Base-by-base conservation (phyloP, 2,797 vertebrate species). In the Dromococcyx pavoninus region DNA sequence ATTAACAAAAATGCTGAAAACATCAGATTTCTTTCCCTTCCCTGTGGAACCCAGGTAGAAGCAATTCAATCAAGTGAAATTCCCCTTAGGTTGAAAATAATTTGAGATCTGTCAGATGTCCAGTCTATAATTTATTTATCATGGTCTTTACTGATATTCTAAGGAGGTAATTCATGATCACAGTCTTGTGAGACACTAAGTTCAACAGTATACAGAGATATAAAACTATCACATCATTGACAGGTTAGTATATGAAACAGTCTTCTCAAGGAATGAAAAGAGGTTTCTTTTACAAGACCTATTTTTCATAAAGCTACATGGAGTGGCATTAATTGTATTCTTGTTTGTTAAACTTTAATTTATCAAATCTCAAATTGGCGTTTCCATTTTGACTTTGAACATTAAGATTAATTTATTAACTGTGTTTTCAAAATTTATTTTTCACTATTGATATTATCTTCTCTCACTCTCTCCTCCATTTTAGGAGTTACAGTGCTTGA, bases 401-500 rank as follows among this genome's bases (percentile, higher is more conserved):
- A 80, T 67, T 10, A 9, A 44, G 71, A 6, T 92, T 76, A 5
- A 60, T 67, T 69, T 77, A 13, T 48, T 73, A 12, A 16, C 19
- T 58, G 17, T 53, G 30, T 48, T 91, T 80, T 80, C 15, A 17
- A 70, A 70, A 48, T 11, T 25, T 51, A 37, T 3, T n/a, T 74
- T 46, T 80, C 44, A 16, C 11, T 76, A 6, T 25, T 66, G 19
- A 28, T 48, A 51, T 87, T 77, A 82, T 87, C 17, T 86, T 91
- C 44, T 96, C 39, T 87, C n/a, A 56, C 32, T 95, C 56, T 96
- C 30, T 94, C 27, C 48, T 67, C 21, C 82, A 62, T 91, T 97
- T 95, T 87, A 98, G 98, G 98, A 46, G 98, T 98, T 57, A 98
- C 98, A 32, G 98, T 98, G 32, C 97, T 98, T 65, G 98, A 98